Evolutionary conservation across 2,797 vertebrate species (phyloP), one percentile per base, ranked within the genome.

Genomic region (Knipowitschia caucasica): DNA sequence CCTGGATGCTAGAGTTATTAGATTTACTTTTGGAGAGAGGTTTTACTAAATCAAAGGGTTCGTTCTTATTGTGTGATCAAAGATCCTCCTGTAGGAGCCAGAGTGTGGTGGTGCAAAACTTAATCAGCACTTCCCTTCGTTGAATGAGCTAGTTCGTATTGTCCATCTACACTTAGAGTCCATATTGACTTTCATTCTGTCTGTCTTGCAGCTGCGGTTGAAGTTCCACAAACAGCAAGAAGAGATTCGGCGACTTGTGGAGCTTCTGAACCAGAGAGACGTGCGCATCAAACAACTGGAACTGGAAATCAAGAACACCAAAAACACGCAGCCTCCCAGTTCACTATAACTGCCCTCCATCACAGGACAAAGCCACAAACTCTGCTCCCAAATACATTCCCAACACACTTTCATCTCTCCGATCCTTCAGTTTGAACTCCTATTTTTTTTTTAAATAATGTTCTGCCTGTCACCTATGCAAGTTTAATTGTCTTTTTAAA

Each of bases 181-280:
- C n/a, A n/a, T n/a, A n/a, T n/a, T n/a, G n/a, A n/a, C n/a, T n/a
- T n/a, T n/a, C n/a, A n/a, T 55, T 1, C 24, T 7, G 24, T 55
- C 15, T 63, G 18, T 58, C 23, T 62, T 30, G 18, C 86, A 99
- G 96, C 89, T 99, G 68, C 89, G 92, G 36, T 85, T 93, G 79
- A 90, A 94, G 86, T 98, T 92, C 82, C 94, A 94, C 70, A 92
- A 90, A 56, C 96, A 99, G 72, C 94, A 95, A 86, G 95, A 98
- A 40, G 96, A 98, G 77, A 98, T 99, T 80, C 89, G 92, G 11
- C 90, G 89, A 64, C 88, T 99, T 52, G 85, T 86, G 51, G 93
- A 94, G 56, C 46, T 93, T 45, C 10, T 98, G 31, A 88, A 77
- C 56, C 95, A 96, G 81, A 91, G 90, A 27, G 94, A 98, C 25